Conservation (phyloP, 2,113 vertebrate species). For the Jaculus jaculus region DNA sequence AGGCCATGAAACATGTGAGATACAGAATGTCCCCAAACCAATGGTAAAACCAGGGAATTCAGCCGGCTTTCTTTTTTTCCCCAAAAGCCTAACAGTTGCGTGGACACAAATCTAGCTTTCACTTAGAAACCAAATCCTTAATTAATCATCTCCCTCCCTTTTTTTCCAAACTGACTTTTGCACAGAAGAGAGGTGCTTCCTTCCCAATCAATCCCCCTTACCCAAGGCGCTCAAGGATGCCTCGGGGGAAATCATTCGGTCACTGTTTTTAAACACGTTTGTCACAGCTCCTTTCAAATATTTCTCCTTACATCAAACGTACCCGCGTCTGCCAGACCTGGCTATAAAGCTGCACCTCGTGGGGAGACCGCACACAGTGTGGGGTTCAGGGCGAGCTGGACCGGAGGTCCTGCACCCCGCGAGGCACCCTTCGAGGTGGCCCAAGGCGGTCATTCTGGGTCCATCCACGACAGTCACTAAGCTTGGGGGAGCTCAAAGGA, state of each 20-base stretch:
- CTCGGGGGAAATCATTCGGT: background rate
- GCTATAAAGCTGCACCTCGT: background rate
- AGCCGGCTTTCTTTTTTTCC: background rate
- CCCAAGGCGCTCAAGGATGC: background rate
- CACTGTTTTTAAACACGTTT: background rate
- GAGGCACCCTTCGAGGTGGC: background rate
- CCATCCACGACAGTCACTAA: background rate
- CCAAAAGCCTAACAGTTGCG: background rate
- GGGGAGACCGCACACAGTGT: background rate
- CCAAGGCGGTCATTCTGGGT: background rate
- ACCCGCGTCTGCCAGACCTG: background rate
- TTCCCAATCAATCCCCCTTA: background rate
- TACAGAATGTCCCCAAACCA: background rate
- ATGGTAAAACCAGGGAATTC: background rate
- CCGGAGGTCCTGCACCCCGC: background rate
- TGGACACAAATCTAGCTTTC: slow-evolving; percentile 23
- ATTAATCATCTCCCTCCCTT: slow-evolving; percentile 44
- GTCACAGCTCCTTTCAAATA: background rate
- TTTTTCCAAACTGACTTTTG: slow-evolving; percentile 38
- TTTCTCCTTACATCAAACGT: background rate
- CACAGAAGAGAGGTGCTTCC: background rate
- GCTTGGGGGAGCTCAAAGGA: background rate
- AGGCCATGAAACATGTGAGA: slow-evolving; percentile 43
- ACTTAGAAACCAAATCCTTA: slow-evolving; percentile 39
- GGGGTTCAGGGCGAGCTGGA: background rate